phyloP scores from a whole-genome alignment of 2,113 vertebrate species.

The Vireo altiloquus region DNA sequence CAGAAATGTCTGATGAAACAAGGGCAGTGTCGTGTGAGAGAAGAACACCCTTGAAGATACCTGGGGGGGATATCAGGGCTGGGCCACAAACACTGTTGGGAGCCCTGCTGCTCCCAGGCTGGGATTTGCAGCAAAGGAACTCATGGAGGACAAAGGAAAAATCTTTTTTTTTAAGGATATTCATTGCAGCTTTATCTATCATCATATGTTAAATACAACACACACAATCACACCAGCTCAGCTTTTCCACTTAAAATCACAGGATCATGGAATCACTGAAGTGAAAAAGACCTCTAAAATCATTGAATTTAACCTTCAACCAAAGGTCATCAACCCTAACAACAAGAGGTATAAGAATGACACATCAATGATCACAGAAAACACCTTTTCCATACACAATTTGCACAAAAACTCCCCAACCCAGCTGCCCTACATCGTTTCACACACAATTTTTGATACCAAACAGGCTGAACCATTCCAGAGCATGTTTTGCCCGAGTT shows the following conservation, averaged over 20 bases:
- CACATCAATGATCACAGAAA: not conserved
- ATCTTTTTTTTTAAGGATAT: accelerated
- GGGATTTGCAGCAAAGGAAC: not conserved
- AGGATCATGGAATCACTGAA: not conserved
- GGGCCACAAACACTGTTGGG: not conserved
- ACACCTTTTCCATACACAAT: accelerated
- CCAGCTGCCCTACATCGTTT: not conserved
- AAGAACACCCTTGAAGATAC: not conserved
- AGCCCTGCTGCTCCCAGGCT: not conserved
- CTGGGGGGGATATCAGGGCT: not conserved
- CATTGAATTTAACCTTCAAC: not conserved
- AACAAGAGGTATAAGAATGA: accelerated
- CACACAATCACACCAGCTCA: not conserved
- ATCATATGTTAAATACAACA: accelerated
- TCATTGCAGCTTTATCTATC: not conserved
- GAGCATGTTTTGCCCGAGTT: accelerated
- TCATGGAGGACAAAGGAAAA: accelerated
- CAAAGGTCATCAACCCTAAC: no score
- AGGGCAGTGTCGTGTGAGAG: accelerated
- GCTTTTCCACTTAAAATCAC: not conserved
- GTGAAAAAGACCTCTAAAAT: not conserved
- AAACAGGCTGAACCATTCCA: not conserved
- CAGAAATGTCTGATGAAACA: not conserved
- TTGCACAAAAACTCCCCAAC: not conserved
- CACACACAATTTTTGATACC: not conserved